Evolutionary conservation across 2,113 vertebrate genomes (phyloP).

Genomic region (Hydrolagus affinis): DNA sequence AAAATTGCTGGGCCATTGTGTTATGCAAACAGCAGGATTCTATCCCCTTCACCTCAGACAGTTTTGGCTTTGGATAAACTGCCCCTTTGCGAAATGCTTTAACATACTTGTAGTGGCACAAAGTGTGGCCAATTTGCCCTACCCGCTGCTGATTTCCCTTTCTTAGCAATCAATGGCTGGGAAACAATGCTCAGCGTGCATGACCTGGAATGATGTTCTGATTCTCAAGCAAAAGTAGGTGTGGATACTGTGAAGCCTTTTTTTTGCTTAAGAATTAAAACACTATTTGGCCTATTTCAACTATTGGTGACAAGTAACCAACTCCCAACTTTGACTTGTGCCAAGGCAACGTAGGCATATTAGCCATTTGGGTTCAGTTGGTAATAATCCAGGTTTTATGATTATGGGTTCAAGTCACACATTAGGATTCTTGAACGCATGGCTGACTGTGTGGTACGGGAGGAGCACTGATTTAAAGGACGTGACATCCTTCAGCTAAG

Average conservation of each 20-base stretch:
- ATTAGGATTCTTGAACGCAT: too few relatives aligned
- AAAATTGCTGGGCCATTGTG: not conserved
- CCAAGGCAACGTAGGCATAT: not conserved
- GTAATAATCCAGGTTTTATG: too few relatives aligned
- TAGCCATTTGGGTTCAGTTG: too few relatives aligned
- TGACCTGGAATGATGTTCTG: too few relatives aligned
- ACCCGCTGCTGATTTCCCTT: not conserved
- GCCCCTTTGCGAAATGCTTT: not conserved
- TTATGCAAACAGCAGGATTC: not conserved
- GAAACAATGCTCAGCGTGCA: too few relatives aligned
- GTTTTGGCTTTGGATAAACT: too few relatives aligned
- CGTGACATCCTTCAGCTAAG: too few relatives aligned
- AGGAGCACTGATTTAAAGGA: too few relatives aligned
- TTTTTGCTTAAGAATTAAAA: not conserved
- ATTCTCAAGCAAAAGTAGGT: not conserved
- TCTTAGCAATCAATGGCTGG: not conserved
- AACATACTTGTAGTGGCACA: not conserved
- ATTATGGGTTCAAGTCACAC: too few relatives aligned
- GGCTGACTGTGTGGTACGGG: too few relatives aligned
- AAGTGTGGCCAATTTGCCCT: not conserved
- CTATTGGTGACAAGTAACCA: not conserved
- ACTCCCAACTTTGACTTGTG: not conserved
- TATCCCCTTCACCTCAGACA: not conserved
- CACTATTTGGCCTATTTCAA: not conserved
- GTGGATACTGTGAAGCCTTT: not conserved